phyloP scores from a whole-genome alignment of 1,140 invertebrate species.

The Probaryconus sp. region DNA sequence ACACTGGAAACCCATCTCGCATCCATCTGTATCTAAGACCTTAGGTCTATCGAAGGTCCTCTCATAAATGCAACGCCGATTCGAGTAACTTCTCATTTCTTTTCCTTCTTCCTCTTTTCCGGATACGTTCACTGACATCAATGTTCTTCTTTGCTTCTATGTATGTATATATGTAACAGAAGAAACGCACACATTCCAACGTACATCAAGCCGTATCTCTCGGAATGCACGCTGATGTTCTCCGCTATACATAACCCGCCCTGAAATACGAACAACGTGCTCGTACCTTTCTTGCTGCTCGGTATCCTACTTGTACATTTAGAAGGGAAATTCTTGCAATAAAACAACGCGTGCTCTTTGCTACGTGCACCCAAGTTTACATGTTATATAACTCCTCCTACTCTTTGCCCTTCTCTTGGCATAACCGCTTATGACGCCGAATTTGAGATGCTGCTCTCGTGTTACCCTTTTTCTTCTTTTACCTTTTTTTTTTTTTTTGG shows the following conservation, averaged over 20 bases:
- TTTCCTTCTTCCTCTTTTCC: conserved; percentile 23
- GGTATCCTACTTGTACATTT: conserved; percentile 34
- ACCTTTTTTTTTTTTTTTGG: conserved; percentile 16
- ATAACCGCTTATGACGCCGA: conserved; percentile 42
- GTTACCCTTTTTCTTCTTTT: conserved; percentile 16
- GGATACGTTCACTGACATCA: conserved; percentile 31
- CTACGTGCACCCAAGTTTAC: conserved; percentile 46
- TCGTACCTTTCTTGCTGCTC: conserved; percentile 35
- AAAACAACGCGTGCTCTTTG: conserved; percentile 65
- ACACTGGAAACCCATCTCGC: conserved; percentile 68
- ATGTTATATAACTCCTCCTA: conserved; percentile 34
- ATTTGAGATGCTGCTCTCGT: conserved; percentile 36
- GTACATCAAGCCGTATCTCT: conserved; percentile 41
- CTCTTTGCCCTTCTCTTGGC: not conserved
- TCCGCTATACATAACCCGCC: conserved; percentile 34
- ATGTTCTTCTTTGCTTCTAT: conserved; percentile 24
- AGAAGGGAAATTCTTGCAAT: conserved; percentile 63
- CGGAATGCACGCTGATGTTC: conserved; percentile 30
- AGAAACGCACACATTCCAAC: conserved; percentile 4
- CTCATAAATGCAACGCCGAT: conserved; percentile 52
- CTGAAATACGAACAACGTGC: conserved; percentile 41
- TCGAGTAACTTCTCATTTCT: conserved; percentile 23
- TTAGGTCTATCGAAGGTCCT: conserved; percentile 46
- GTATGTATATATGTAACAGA: not conserved
- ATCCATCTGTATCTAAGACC: conserved; percentile 46